Conservation (phyloP, 30 jellyfish, hydroid and myxozoan genomes). For the Aurelia coerulea region DNA sequence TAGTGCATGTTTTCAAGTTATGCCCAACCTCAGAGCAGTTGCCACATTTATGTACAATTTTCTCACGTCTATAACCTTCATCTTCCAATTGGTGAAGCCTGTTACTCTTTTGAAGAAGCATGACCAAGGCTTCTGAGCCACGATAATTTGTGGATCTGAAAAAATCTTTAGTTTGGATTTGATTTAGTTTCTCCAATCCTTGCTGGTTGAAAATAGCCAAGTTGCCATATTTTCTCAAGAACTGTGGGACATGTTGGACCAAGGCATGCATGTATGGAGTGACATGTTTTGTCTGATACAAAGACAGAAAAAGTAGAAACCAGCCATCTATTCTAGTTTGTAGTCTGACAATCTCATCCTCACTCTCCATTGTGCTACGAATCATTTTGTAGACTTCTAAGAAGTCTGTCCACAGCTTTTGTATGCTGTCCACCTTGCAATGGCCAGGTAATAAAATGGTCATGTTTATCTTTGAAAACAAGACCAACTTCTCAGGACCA, state of each 20-base stretch:
- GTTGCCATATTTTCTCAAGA: constrained; percentile 10
- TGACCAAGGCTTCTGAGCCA: constrained; percentile 2
- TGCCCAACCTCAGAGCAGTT: constrained; percentile 27
- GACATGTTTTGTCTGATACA: constrained; percentile 18
- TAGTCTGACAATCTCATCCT: no score
- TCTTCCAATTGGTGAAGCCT: constrained; percentile 25
- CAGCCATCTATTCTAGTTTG: no score
- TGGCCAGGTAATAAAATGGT: no score
- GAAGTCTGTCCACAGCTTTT: constrained; percentile 26
- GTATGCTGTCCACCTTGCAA: not conserved
- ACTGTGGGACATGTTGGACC: constrained; percentile 23
- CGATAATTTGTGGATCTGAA: constrained; percentile 25
- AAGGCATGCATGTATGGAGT: constrained; percentile 34
- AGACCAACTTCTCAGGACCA: no score
- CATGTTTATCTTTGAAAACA: no score
- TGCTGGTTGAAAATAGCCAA: constrained; percentile 14
- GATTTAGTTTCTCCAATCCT: constrained; percentile 19
- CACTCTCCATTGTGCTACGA: no score
- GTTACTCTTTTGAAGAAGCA: constrained; percentile 15
- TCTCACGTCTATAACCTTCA: constrained; percentile 27
- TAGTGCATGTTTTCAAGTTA: constrained; percentile 35
- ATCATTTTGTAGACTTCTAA: not conserved
- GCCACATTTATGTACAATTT: constrained; percentile 1
- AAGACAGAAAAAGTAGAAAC: not conserved
- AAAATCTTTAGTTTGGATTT: constrained; percentile 12